These are phyloP conservation scores for Argyra leucocephala DNA, from an alignment of 2,888 invertebrate genomes.

Conservation along the genomic window DNA sequence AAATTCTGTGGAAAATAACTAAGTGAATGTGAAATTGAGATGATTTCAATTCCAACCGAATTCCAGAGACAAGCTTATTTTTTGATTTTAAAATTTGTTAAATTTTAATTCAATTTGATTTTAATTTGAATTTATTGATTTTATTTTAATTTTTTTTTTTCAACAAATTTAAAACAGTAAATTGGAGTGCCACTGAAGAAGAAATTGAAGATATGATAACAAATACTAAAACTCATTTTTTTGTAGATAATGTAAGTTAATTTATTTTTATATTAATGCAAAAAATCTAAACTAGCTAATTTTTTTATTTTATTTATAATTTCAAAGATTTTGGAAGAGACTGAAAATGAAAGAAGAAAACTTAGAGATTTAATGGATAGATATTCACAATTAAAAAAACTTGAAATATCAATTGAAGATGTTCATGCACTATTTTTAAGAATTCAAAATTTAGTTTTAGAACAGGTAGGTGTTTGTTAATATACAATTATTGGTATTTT, in stretches of 20 bases:
- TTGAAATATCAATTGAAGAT: slow-evolving; percentile 42
- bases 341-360: slow-evolving; percentile 39
- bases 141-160: no score
- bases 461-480: slow-evolving; percentile 33
- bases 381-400: slow-evolving; percentile 38
- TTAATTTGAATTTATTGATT: no score
- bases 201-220: slow-evolving; percentile 42
- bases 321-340: slow-evolving; percentile 41
- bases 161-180: no score
- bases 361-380: slow-evolving; percentile 41
- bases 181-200: slow-evolving; percentile 40
- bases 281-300: no score
- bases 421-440: slow-evolving; percentile 42
- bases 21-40: no score
- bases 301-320: slow-evolving; percentile 23
- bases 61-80: no score
- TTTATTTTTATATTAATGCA: neutral
- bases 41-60: no score
- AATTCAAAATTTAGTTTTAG: slow-evolving; percentile 41
- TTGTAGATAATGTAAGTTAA: slow-evolving; percentile 42
- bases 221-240: slow-evolving; percentile 40
- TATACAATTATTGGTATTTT: slow-evolving; percentile 1
- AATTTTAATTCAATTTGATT: no score
- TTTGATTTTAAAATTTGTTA: no score
- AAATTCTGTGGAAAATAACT: no score